Conservation (phyloP, 2,113 vertebrate genomes). For the Salvelinus fontinalis region DNA sequence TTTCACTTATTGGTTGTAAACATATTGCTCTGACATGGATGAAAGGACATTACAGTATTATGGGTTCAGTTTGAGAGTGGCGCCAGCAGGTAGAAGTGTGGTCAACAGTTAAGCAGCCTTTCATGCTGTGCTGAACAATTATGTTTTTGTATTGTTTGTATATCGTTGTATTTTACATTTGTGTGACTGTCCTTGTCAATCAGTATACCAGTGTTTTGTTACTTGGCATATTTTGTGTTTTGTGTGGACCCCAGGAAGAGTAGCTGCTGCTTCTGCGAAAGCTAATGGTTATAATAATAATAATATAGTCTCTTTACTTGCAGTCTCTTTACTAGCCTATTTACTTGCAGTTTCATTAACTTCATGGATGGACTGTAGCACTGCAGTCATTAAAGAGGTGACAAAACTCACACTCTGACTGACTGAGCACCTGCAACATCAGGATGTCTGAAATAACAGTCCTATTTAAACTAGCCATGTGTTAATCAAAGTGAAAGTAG, state of each 20-base stretch:
- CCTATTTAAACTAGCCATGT: too few species aligned
- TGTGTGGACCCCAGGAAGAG: too few species aligned
- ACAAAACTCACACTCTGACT: background rate
- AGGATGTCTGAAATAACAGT: background rate
- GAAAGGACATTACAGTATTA: constrained; percentile 49
- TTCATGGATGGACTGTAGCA: background rate
- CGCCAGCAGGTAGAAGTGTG: constrained; percentile 39
- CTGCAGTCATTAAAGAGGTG: background rate
- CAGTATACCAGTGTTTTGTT: too few species aligned
- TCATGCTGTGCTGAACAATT: too few species aligned
- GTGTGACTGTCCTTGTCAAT: too few species aligned
- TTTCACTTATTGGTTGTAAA: constrained; percentile 46
- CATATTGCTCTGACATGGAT: constrained; percentile 47
- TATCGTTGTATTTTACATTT: too few species aligned
- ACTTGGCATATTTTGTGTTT: too few species aligned
- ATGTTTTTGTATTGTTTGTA: too few species aligned
- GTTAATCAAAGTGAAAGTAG: too few species aligned
- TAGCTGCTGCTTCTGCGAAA: too few species aligned
- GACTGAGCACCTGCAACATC: background rate
- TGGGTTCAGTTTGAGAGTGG: constrained; percentile 33
- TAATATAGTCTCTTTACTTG: background rate
- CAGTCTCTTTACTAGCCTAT: background rate
- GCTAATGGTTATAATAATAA: too few species aligned
- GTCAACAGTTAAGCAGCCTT: constrained; percentile 6
- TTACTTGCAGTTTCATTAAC: background rate